phyloP scores from a whole-genome alignment of 1,140 invertebrate species.

The Eubasilissa regina region DNA sequence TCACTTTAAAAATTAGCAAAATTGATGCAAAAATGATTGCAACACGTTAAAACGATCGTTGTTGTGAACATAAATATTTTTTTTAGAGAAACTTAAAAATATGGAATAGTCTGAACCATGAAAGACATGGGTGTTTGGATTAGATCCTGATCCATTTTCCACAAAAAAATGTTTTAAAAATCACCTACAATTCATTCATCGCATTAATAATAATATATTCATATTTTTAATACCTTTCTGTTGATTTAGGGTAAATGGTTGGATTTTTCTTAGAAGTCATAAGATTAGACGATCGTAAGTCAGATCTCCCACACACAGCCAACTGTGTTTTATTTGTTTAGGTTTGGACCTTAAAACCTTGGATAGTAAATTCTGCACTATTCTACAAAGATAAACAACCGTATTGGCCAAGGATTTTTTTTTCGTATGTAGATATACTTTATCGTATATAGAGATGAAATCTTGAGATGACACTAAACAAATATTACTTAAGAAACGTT shows the following conservation, averaged over 20 bases:
- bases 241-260: not conserved
- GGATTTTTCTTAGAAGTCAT: not conserved
- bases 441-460: not conserved
- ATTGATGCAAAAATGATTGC: too few relatives aligned
- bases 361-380: conserved; percentile 10
- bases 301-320: not conserved
- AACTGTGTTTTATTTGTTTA: conserved; percentile 13
- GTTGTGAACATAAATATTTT: too few relatives aligned
- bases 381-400: conserved; percentile 6
- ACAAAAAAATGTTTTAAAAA: too few relatives aligned
- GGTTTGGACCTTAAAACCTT: not conserved
- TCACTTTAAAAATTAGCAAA: too few relatives aligned
- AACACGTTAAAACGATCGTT: too few relatives aligned
- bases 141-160: too few relatives aligned
- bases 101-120: too few relatives aligned
- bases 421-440: not conserved
- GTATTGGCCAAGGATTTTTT: not conserved
- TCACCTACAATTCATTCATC: too few relatives aligned
- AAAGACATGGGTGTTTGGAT: too few relatives aligned
- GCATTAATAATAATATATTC: too few relatives aligned
- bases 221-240: not conserved
- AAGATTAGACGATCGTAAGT: not conserved
- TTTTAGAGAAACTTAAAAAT: too few relatives aligned
- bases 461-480: not conserved
- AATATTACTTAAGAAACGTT: conserved; percentile 6